A percentile compares a stretch with the other conserved stretches of the same genome.
These are phyloP conservation scores for Pipa parva DNA, from an alignment of 2,113 vertebrate species.

Conservation along the genomic window DNA sequence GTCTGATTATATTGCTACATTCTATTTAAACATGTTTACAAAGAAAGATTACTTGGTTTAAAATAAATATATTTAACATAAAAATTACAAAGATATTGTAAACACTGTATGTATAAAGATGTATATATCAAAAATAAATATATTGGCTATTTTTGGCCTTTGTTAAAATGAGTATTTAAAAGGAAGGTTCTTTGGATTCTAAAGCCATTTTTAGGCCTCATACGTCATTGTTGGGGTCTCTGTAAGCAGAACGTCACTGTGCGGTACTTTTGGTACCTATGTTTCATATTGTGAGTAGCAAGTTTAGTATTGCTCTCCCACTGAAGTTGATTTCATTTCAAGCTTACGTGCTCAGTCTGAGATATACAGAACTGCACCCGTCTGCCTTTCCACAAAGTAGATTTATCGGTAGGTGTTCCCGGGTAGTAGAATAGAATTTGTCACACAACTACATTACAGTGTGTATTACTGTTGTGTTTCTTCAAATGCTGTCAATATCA, in stretches of 20 bases:
- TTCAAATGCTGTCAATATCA: slow-evolving; percentile 56
- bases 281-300: not conserved
- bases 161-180: not conserved
- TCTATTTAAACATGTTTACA: not conserved
- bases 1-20: not conserved
- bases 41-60: not conserved
- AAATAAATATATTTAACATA: not conserved
- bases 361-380: not conserved
- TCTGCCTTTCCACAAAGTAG: not conserved
- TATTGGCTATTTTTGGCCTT: not conserved
- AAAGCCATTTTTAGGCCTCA: slow-evolving; percentile 1
- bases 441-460: slow-evolving; percentile 55
- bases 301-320: not conserved
- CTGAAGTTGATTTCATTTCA: not conserved
- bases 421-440: slow-evolving; percentile 60
- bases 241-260: slow-evolving; percentile 8
- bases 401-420: not conserved
- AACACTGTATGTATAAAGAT: not conserved
- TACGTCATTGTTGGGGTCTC: not conserved
- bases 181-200: not conserved
- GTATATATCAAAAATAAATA: not conserved
- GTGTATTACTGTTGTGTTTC: slow-evolving; percentile 56
- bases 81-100: not conserved
- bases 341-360: not conserved
- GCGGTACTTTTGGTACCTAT: not conserved